Percentiles rank a stretch among this genome's conserved stretches.
These are phyloP conservation scores for Teleopsis dalmanni DNA, from an alignment of 1,140 invertebrate species.

Conservation along the genomic window DNA sequence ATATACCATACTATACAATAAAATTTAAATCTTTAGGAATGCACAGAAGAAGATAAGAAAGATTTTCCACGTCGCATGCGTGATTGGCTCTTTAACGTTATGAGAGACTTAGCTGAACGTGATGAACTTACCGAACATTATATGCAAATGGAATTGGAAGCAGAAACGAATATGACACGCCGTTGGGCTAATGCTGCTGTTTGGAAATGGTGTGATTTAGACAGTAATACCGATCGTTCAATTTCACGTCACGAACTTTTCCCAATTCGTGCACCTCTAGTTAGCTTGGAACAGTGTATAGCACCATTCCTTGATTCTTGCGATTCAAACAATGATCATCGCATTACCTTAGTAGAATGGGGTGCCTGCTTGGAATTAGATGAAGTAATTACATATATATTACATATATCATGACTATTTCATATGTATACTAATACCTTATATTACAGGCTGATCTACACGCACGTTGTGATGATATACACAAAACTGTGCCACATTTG, in stretches of 20 bases:
- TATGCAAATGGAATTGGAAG: slow-evolving; percentile 77
- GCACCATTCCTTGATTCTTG: slow-evolving; percentile 89
- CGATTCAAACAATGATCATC: slow-evolving; percentile 78
- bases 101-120: slow-evolving; percentile 87
- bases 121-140: slow-evolving; percentile 79
- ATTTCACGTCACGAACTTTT: slow-evolving; percentile 91
- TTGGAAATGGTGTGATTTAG: slow-evolving; percentile 96
- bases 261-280: slow-evolving; percentile 83
- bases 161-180: slow-evolving; percentile 73
- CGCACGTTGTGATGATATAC: slow-evolving; percentile 38
- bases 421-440: slow-evolving; percentile 1
- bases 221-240: slow-evolving; percentile 71
- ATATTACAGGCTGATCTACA: slow-evolving; percentile 27
- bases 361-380: slow-evolving; percentile 82
- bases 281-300: slow-evolving; percentile 89
- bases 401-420: slow-evolving; percentile 8
- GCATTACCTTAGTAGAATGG: slow-evolving; percentile 85
- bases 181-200: slow-evolving; percentile 86
- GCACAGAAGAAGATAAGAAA: slow-evolving; percentile 73
- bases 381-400: slow-evolving; percentile 48
- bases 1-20: background rate
- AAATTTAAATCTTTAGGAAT: slow-evolving; percentile 46
- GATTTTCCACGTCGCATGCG: slow-evolving; percentile 91
- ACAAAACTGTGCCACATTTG: slow-evolving; percentile 28
- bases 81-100: slow-evolving; percentile 94